These are phyloP conservation scores for Synanthedon tipuliformis DNA, from an alignment of 2,888 invertebrate species.

Conservation along the genomic window DNA sequence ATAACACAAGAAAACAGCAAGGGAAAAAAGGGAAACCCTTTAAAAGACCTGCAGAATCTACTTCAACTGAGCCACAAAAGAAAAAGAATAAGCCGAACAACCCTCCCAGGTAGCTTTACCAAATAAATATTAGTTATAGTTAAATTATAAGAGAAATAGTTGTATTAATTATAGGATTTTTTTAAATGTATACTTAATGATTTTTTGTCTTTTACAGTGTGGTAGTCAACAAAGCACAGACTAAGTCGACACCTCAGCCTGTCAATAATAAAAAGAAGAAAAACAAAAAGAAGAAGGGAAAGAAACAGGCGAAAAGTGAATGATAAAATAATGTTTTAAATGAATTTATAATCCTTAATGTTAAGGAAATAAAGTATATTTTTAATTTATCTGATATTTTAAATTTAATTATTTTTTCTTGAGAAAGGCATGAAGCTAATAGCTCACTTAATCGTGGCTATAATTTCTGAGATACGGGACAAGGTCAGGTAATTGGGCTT, in stretches of 20 bases:
- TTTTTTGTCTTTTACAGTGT: not conserved
- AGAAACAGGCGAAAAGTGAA: constrained; percentile 1
- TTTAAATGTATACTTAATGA: not conserved
- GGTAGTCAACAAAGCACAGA: constrained; percentile 1
- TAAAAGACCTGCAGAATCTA: constrained; percentile 31
- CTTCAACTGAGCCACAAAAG: constrained; percentile 28
- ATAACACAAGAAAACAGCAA: not conserved
- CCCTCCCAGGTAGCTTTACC: constrained; percentile 14
- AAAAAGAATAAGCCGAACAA: constrained; percentile 35
- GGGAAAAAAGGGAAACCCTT: constrained; percentile 7
- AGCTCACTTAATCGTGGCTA: too few relatives aligned
- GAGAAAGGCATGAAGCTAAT: too few relatives aligned
- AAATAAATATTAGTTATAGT: too few relatives aligned
- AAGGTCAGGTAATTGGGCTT: too few relatives aligned
- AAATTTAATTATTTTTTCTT: too few relatives aligned
- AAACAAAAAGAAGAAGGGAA: constrained; percentile 13
- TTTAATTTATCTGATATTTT: too few relatives aligned
- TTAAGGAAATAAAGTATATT: too few relatives aligned
- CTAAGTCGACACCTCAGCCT: not conserved
- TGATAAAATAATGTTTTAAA: too few relatives aligned
- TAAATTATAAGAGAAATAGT: too few relatives aligned
- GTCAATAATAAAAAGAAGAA: constrained; percentile 5
- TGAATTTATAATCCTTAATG: too few relatives aligned
- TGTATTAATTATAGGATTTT: not conserved
- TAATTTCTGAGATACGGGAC: too few relatives aligned